A percentile compares a stretch with the other conserved stretches of the same genome.
phyloP scores from a whole-genome alignment of 2,888 invertebrate genomes.

The Drosophila villosipedis region DNA sequence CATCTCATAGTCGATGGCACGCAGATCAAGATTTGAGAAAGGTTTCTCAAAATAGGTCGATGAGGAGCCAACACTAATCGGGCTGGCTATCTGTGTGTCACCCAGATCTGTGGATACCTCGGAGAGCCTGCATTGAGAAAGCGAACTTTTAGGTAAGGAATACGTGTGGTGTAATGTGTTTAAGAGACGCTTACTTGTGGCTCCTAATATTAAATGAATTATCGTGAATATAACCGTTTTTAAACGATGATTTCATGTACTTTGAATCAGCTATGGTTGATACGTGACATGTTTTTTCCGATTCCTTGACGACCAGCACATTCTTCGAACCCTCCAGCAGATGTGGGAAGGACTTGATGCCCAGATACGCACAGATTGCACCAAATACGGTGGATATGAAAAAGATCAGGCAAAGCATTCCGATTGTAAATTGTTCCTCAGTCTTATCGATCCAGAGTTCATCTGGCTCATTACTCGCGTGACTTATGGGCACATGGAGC shows the following conservation, averaged over 20 bases:
- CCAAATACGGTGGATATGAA: slow-evolving; percentile 72
- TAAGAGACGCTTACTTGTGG: slow-evolving; percentile 14
- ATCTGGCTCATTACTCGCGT: neutral
- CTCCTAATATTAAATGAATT: neutral
- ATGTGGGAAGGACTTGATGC: slow-evolving; percentile 79
- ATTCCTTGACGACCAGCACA: slow-evolving; percentile 77
- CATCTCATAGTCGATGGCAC: slow-evolving; percentile 66
- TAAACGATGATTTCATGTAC: slow-evolving; percentile 38
- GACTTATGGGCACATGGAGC: slow-evolving; percentile 65
- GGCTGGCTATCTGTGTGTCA: slow-evolving; percentile 39
- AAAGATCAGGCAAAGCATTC: slow-evolving; percentile 77
- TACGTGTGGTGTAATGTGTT: neutral
- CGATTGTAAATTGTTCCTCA: slow-evolving; percentile 77
- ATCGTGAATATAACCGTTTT: slow-evolving; percentile 16
- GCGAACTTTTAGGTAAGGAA: neutral
- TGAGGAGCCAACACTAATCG: slow-evolving; percentile 43
- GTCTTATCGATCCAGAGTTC: slow-evolving; percentile 63
- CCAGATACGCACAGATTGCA: slow-evolving; percentile 74
- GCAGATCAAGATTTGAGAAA: slow-evolving; percentile 30
- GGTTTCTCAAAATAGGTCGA: slow-evolving; percentile 60
- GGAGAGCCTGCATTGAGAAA: slow-evolving; percentile 31
- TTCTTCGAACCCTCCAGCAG: slow-evolving; percentile 81
- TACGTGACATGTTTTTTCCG: slow-evolving; percentile 65
- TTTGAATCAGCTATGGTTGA: slow-evolving; percentile 75
- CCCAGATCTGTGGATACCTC: slow-evolving; percentile 6